Base-by-base conservation (phyloP, 2,113 vertebrate species). In the Chloropsis hardwickii region DNA sequence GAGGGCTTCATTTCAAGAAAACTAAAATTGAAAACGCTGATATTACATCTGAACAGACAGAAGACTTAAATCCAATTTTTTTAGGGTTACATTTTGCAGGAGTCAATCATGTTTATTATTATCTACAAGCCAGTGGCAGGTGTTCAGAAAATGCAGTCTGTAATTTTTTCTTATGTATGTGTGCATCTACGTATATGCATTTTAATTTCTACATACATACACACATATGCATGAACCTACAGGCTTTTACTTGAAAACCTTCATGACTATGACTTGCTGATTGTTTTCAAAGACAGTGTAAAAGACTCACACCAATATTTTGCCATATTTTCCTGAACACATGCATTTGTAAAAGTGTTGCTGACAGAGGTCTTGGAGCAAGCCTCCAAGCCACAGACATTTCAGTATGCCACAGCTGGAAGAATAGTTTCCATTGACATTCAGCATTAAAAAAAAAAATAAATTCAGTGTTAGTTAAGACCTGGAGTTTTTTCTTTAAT, bases 151-250 rank as follows among this genome's bases (percentile, higher is more conserved):
- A 19, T 60, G 21, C 7, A 69, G 10, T 40, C 23, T 56, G 24
- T 35, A 17, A 2, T 47, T 62, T 76, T 86, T 74, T 44, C 19
- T 35, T 44, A 79, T 23, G 9, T 35, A 14, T 44, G 20, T 54
- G 47, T 28, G 5, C 19, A 44, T 35, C 39, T 53, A 54, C 2
- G 0, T 79, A 51, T 24, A 53, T 14, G 10, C 18, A 58, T 33
- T 66, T 64, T 27, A 54, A 65, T 35, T 31, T 65, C 19, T 18
- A 14, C 7, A 24, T 5, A 53, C 14, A 64, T 14, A 6, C 14
- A 42, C 3, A 2, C 7, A 39, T 1, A 0, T 25, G 25, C 19
- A 44, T 25, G 9, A 2, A 56, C 3, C 6, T 48, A 11, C 8
- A 53, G 33, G 10, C 29, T 83, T 18, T 37, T 51, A 23, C 25